Conservation (phyloP, 2,888 invertebrate genomes). For the Diaphora mendica region DNA sequence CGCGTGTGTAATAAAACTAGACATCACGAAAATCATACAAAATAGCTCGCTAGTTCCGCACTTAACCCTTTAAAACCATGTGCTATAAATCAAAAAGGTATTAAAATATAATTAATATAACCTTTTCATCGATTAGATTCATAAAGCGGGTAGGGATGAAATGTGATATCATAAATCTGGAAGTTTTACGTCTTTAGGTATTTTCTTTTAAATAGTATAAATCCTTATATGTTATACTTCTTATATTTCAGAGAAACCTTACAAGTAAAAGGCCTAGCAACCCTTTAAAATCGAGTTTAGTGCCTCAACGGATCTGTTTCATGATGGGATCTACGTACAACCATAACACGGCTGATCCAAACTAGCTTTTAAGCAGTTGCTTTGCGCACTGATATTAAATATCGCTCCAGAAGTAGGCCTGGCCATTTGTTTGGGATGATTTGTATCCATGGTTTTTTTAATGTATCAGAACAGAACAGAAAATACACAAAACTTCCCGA, state of each 20-base stretch:
- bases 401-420: too few species aligned
- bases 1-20: slow-evolving; percentile 47
- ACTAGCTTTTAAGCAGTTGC: too few species aligned
- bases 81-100: not conserved
- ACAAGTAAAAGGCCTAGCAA: not conserved
- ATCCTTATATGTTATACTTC: not conserved
- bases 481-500: too few species aligned
- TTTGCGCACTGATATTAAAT: too few species aligned
- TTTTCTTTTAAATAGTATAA: not conserved
- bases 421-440: too few species aligned
- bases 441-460: too few species aligned
- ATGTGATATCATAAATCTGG: too few species aligned
- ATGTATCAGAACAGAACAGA: too few species aligned
- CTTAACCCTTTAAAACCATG: not conserved
- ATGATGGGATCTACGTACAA: not conserved
- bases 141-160: not conserved
- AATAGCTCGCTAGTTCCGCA: slow-evolving; percentile 8
- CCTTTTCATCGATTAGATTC: not conserved
- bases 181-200: too few species aligned
- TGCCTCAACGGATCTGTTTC: not conserved
- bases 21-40: slow-evolving; percentile 45
- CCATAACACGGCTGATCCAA: too few species aligned
- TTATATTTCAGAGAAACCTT: not conserved
- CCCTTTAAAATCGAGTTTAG: not conserved
- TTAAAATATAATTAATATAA: not conserved